phyloP scores from a whole-genome alignment of 2,888 invertebrate genomes.

The Lasioglossum leucozonium region DNA sequence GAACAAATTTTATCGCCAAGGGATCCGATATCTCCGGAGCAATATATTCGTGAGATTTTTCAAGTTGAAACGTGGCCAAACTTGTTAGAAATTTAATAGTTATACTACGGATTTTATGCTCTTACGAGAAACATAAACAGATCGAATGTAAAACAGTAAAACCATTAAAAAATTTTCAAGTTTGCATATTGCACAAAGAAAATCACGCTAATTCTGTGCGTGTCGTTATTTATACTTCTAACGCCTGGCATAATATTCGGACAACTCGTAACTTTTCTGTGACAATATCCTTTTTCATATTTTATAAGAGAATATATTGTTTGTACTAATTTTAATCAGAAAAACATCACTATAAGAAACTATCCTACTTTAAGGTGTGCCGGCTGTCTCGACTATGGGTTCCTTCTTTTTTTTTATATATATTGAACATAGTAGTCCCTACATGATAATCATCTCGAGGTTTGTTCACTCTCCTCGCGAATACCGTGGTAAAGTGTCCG shows the following conservation, averaged over 20 bases:
- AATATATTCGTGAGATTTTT: not conserved
- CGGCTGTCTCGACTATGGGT: too few species aligned
- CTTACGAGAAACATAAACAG: not conserved
- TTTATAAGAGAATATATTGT: too few species aligned
- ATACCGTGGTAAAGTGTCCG: not conserved
- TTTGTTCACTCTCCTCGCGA: conserved; percentile 1
- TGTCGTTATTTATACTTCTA: not conserved
- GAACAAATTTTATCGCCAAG: not conserved
- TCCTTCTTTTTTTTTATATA: too few species aligned
- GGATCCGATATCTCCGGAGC: too few species aligned
- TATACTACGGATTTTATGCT: too few species aligned
- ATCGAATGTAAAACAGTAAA: not conserved
- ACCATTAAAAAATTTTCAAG: not conserved
- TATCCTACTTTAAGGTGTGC: too few species aligned
- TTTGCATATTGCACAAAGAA: not conserved
- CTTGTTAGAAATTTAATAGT: not conserved
- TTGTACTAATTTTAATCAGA: too few species aligned
- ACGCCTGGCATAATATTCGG: not conserved
- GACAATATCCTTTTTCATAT: not conserved
- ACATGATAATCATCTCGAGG: not conserved
- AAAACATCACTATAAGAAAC: too few species aligned
- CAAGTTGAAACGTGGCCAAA: not conserved
- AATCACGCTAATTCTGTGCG: not conserved
- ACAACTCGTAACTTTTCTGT: not conserved
- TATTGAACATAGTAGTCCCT: not conserved